A percentile compares a stretch with the other conserved stretches of the same genome.
phyloP scores from a whole-genome alignment of 2,888 invertebrate genomes.

The Noctua comes region DNA sequence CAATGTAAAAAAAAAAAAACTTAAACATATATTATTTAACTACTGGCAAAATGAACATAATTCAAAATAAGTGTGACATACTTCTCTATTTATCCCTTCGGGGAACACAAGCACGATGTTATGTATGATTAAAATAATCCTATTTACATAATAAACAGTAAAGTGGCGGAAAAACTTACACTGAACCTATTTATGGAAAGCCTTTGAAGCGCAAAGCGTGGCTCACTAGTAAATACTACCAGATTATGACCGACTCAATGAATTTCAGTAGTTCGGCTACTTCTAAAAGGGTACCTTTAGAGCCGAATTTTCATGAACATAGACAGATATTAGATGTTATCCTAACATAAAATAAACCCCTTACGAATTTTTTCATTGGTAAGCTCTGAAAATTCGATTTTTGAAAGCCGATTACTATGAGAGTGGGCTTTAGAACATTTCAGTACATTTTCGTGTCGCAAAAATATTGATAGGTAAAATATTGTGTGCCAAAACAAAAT shows the following conservation, averaged over 20 bases:
- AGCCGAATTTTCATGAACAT: constrained; percentile 19
- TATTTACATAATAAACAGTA: neutral
- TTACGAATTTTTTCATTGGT: neutral
- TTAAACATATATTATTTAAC: neutral
- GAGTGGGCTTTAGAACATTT: neutral
- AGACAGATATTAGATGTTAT: constrained; percentile 3
- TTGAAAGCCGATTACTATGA: constrained; percentile 25
- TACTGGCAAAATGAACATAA: neutral
- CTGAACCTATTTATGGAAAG: constrained; percentile 14
- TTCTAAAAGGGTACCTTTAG: constrained; percentile 25
- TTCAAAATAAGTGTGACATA: neutral
- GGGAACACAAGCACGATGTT: neutral
- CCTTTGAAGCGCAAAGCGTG: constrained; percentile 16
- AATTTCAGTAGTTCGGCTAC: constrained; percentile 33
- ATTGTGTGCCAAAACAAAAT: neutral
- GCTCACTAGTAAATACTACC: constrained; percentile 23
- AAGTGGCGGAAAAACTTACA: constrained; percentile 3
- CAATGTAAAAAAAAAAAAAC: too few relatives aligned
- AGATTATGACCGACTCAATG: constrained; percentile 47
- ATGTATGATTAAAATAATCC: neutral
- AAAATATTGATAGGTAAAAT: neutral
- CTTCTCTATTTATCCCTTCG: neutral
- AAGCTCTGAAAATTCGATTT: constrained; percentile 21
- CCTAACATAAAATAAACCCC: constrained; percentile 23
- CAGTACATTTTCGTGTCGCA: constrained; percentile 4